These are phyloP conservation scores for Synergus itoensis DNA, from an alignment of 2,888 invertebrate species.

Conservation along the genomic window DNA sequence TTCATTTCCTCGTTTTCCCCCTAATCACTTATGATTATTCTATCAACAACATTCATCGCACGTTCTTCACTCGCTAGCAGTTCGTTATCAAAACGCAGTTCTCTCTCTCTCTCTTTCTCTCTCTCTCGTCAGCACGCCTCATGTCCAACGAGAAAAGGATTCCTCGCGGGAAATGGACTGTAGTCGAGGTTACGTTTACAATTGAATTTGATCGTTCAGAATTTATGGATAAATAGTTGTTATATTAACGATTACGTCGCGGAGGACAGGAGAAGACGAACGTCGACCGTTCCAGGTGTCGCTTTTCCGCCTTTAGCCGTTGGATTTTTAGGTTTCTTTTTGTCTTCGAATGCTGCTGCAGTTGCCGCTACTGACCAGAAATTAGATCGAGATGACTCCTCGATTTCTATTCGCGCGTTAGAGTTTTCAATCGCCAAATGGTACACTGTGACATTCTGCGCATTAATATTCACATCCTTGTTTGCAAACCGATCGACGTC, in stretches of 20 bases:
- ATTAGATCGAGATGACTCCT: constrained; percentile 3
- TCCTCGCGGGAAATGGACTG: constrained; percentile 68
- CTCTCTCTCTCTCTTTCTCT: neutral
- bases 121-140: constrained; percentile 32
- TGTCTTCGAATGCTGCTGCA: neutral
- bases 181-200: constrained; percentile 74
- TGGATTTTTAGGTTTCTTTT: neutral
- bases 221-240: constrained; percentile 77
- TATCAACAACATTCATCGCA: neutral
- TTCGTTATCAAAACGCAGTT: constrained; percentile 2
- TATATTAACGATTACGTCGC: constrained; percentile 76
- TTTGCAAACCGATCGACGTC: constrained; percentile 53
- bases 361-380: neutral
- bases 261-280: constrained; percentile 62
- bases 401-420: neutral
- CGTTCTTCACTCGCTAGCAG: constrained; percentile 17
- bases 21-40: neutral
- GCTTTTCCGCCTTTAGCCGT: constrained; percentile 52
- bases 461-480: constrained; percentile 44
- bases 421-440: constrained; percentile 16
- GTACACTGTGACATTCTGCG: constrained; percentile 53
- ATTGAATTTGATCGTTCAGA: constrained; percentile 78
- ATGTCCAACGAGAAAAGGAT: constrained; percentile 37
- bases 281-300: constrained; percentile 54
- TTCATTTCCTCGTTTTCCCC: constrained; percentile 67